Percentiles rank a stretch among this genome's conserved stretches.
These are phyloP conservation scores for Drosophila phalerata DNA, from an alignment of 2,888 invertebrate species.

Conservation along the genomic window DNA sequence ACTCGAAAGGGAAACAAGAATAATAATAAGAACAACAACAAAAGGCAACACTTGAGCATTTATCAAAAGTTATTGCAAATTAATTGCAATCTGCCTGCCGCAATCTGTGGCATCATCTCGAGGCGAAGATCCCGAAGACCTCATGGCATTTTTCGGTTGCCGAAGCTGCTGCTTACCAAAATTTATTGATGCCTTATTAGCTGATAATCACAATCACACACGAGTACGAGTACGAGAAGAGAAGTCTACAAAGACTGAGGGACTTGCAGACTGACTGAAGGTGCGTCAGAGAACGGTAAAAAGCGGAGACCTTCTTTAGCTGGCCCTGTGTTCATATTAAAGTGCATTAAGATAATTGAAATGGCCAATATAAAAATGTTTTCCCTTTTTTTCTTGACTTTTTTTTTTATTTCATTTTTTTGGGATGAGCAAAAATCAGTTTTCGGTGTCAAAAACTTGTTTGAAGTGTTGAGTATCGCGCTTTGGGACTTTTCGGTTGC, in stretches of 20 bases:
- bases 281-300: constrained; percentile 73
- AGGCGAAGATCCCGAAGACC: constrained; percentile 60
- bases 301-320: constrained; percentile 41
- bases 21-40: constrained; percentile 26
- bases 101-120: constrained; percentile 72
- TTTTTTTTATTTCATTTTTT: constrained; percentile 19
- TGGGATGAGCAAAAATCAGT: constrained; percentile 45
- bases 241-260: constrained; percentile 1
- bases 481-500: constrained; percentile 73
- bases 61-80: constrained; percentile 83
- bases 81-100: constrained; percentile 80
- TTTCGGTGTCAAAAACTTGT: constrained; percentile 78
- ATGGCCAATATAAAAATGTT: constrained; percentile 82
- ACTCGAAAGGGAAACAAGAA: constrained; percentile 7
- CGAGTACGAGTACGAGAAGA: constrained; percentile 2
- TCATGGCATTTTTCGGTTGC: constrained; percentile 68
- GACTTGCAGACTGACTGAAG: constrained; percentile 19
- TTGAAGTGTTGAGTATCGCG: constrained; percentile 79
- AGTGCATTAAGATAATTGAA: constrained; percentile 84
- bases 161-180: constrained; percentile 75
- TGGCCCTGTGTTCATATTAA: constrained; percentile 66
- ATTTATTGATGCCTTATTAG: constrained; percentile 84
- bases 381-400: constrained; percentile 61
- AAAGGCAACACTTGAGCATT: constrained; percentile 68
- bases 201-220: constrained; percentile 82